Evolutionary conservation across 2,888 invertebrate genomes (phyloP).

Genomic region (Zygothrica quintamaculata): DNA sequence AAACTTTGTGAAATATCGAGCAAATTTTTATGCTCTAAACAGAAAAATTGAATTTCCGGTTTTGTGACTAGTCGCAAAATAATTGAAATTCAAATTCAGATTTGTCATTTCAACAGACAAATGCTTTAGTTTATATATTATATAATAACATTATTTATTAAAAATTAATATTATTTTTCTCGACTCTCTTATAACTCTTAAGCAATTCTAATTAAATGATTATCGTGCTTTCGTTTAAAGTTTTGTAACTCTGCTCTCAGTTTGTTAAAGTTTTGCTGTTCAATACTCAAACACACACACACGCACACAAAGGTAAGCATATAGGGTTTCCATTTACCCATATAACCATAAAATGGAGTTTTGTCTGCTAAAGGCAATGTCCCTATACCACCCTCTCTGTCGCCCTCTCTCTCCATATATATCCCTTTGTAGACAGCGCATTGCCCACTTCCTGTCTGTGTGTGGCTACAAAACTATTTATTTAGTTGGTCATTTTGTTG

Average conservation of each 20-base stretch:
- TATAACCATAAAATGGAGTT: conserved; percentile 41
- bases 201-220: conserved; percentile 36
- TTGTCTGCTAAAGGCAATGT: conserved; percentile 11
- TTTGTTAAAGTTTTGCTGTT: conserved; percentile 33
- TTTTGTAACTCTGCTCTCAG: conserved; percentile 38
- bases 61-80: no score
- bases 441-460: conserved; percentile 53
- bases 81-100: no score
- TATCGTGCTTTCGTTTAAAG: conserved; percentile 29
- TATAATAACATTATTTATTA: no score
- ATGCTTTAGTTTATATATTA: no score
- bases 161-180: no score
- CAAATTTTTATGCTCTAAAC: conserved; percentile 12
- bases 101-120: no score
- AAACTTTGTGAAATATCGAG: conserved; percentile 4
- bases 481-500: conserved; percentile 78
- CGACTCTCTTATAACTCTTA: conserved; percentile 1
- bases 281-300: conserved; percentile 7
- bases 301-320: conserved; percentile 6
- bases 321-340: conserved; percentile 53
- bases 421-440: conserved; percentile 19
- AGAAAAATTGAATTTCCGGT: conserved; percentile 24
- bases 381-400: background rate
- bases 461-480: conserved; percentile 78
- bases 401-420: conserved; percentile 6